Base-by-base conservation (phyloP, 1,140 invertebrate genomes). In the Lordiphosa mommai region DNA sequence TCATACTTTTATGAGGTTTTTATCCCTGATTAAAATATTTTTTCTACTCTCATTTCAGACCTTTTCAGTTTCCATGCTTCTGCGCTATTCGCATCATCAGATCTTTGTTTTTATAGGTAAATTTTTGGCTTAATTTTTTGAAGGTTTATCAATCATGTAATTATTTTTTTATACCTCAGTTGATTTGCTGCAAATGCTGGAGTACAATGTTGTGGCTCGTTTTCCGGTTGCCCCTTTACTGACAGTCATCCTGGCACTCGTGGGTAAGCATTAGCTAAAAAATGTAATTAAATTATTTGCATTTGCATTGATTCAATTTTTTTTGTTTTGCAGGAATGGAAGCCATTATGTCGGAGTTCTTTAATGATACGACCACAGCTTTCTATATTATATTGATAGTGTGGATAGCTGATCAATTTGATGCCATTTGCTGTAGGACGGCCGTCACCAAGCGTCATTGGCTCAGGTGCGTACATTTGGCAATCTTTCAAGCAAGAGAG, bases 301-400 rank as follows among this genome's bases (percentile, higher is more conserved):
- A 59, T 50, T 61, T n/a, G n/a, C n/a, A n/a, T 55, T 51, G 13
- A 8, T 33, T 57, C 17, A 3, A 29, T 14, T 43, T 20, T 27
- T 13, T 20, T 7, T 40, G 10, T 14, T 43, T 30, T 9, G 4
- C 90, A 99, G 97, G 98, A 30, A 99, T 99, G 97, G 98, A 99
- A 89, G 97, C 98, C 0, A 99, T 99, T 46, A 99, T 99, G 98
- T 98, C 97, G 0, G 98, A 99, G 91, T 99, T 99, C 89, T 99
- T 99, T 91, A 98, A 98, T 89, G 98, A 99, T 89, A 98, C 97
- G 0, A 96, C 96, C 0, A 99, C 98, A 7, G 98, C 98, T 0
- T 99, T 99, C 90, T 99, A 99, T 90, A 98, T 99, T 20, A 99
- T 99, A 88, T 89, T 99, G 52, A 97, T 99, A 66, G 98, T 99